Base-by-base conservation (phyloP, 92 coral and sea anemone genomes). In the Zoanthus sociatus region DNA sequence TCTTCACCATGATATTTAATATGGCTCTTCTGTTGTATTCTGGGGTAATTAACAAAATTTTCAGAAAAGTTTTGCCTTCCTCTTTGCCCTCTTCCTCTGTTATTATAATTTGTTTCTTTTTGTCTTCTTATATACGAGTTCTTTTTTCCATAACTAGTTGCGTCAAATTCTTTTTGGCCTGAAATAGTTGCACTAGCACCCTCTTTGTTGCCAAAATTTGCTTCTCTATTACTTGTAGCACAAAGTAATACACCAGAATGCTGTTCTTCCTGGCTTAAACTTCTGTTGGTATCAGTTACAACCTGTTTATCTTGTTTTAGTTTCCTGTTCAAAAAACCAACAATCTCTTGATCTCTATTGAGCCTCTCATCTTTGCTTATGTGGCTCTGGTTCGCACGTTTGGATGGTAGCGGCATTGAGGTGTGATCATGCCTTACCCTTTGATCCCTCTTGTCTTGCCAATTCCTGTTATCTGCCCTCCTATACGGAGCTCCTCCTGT, bases 251-350 rank as follows among this genome's bases (percentile, higher is more conserved):
- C 85, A 31, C 16, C 26, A 0, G 75, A 45, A 42, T 81, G 75
- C 73, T 26, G n/a, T 8, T 12, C 60, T 6, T 64, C 47, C 2
- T 48, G 5, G 16, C 54, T 10, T 12, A 4, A 54, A 12, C 45
- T 12, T 77, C 47, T 32, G 1, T 42, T 55, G 13, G 66, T 26
- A 53, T 77, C 68, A 54, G 66, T 5, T 15, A 48, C 47, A 77
- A 16, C 44, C 8, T 67, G 60, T 46, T 48, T 63, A 6, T 81
- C 75, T 8, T n/a, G 6, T n/a, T 66, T 81, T 13, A 81, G 47
- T 12, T 81, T 81, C 3, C 85, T 66, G 60, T 81, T 81, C 75
- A 81, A 67, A 71, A 81, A 81, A n/a, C 70, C 85, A 33, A 81
- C 85, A 81, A 81, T 53, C 2, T 81, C 85, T 48, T 56, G 47